phyloP scores from a whole-genome alignment of 92 coral and sea anemone genomes.

The Blastomussa wellsi region DNA sequence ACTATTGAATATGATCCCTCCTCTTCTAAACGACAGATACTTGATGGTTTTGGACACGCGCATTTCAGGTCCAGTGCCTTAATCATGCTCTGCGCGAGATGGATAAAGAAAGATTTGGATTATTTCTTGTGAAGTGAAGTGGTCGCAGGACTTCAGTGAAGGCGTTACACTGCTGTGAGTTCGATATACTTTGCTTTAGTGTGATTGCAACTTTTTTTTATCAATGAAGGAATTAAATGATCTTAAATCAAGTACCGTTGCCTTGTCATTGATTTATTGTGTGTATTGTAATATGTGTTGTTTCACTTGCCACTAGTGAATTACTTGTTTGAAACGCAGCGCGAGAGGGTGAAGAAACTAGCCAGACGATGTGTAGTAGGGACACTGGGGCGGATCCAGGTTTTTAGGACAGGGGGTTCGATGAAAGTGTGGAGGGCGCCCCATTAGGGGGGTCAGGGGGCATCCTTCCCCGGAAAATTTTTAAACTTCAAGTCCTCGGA shows the following conservation, averaged over 20 bases:
- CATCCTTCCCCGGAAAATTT: too few species aligned
- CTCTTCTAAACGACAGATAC: background rate
- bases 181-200: background rate
- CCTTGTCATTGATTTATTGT: background rate
- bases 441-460: too few species aligned
- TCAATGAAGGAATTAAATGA: background rate
- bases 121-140: background rate
- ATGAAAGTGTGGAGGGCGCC: too few species aligned
- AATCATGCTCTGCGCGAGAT: background rate
- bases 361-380: too few species aligned
- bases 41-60: background rate
- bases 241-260: background rate
- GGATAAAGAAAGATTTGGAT: background rate
- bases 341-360: too few species aligned
- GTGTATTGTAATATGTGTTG: background rate
- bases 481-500: too few species aligned
- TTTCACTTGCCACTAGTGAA: too few species aligned
- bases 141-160: background rate
- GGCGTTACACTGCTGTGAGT: conserved; percentile 13
- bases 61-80: background rate
- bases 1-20: background rate
- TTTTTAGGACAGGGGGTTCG: too few species aligned
- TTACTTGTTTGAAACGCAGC: background rate
- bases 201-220: background rate
- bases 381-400: too few species aligned